Conservation (phyloP, 2,888 invertebrate species). For the Chelonus formosanus region DNA sequence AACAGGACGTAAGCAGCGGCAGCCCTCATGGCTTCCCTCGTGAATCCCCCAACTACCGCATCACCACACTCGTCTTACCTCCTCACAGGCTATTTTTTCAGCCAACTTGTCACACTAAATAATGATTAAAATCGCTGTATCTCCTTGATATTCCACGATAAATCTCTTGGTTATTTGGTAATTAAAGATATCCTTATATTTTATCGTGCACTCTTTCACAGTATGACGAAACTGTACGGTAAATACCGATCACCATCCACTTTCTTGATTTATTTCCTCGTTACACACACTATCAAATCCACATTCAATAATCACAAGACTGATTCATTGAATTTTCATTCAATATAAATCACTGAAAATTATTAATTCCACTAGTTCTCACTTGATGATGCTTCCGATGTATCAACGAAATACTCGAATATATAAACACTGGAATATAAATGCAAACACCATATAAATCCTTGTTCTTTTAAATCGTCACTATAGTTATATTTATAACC, state of each 20-base stretch:
- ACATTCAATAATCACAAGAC: constrained; percentile 2
- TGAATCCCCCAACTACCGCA: constrained; percentile 64
- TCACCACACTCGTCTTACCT: constrained; percentile 60
- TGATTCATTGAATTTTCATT: constrained; percentile 1
- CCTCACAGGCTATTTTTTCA: constrained; percentile 35
- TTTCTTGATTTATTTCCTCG: constrained; percentile 13
- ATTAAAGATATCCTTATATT: constrained; percentile 9
- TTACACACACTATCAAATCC: constrained; percentile 22
- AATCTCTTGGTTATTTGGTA: constrained; percentile 1
- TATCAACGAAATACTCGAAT: too few relatives aligned
- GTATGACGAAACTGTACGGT: neutral
- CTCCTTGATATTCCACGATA: neutral
- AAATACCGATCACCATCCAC: neutral
- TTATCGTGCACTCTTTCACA: neutral
- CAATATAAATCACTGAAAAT: neutral
- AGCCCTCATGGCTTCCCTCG: constrained; percentile 66
- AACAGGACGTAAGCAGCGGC: constrained; percentile 65
- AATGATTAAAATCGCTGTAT: constrained; percentile 6
- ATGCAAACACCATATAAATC: too few relatives aligned
- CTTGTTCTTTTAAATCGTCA: neutral
- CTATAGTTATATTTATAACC: neutral
- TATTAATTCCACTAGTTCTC: too few relatives aligned
- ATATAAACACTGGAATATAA: neutral
- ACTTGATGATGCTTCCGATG: too few relatives aligned
- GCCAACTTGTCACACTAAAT: constrained; percentile 8